These are phyloP conservation scores for Crotophaga sulcirostris DNA, from an alignment of 2,113 vertebrate genomes.

Conservation along the genomic window DNA sequence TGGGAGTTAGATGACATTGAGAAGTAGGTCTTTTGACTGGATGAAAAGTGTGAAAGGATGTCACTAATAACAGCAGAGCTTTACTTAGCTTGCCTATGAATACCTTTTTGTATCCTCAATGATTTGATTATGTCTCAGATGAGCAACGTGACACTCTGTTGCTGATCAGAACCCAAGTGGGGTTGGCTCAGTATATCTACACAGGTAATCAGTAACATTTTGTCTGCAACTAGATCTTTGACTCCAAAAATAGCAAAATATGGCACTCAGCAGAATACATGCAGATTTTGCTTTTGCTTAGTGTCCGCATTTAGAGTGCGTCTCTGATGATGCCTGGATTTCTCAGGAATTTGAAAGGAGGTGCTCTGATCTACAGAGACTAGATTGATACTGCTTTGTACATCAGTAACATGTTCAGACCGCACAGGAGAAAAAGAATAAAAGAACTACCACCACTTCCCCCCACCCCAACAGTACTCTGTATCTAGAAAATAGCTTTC, in stretches of 20 bases:
- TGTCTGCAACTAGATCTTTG: not conserved
- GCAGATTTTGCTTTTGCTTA: not conserved
- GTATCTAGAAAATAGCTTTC: not conserved
- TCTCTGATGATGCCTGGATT: not conserved
- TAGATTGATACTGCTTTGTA: not conserved
- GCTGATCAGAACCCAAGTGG: not conserved
- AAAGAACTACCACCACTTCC: not conserved
- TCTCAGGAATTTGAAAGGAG: not conserved
- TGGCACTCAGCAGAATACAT: not conserved
- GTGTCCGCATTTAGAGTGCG: fast-evolving
- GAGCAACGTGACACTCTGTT: not conserved
- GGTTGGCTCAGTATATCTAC: not conserved
- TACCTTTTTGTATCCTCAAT: not conserved
- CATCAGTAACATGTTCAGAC: fast-evolving
- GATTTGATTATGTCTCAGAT: not conserved
- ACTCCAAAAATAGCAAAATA: not conserved
- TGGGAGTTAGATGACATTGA: not conserved
- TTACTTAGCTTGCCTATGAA: not conserved
- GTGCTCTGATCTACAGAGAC: not conserved
- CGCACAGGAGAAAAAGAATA: not conserved
- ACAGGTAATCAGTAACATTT: not conserved
- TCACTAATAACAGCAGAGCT: not conserved
- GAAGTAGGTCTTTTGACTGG: not conserved
- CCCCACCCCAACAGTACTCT: not conserved
- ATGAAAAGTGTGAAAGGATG: not conserved